These are phyloP conservation scores for Timandra comae DNA, from an alignment of 2,888 invertebrate genomes.

Conservation along the genomic window DNA sequence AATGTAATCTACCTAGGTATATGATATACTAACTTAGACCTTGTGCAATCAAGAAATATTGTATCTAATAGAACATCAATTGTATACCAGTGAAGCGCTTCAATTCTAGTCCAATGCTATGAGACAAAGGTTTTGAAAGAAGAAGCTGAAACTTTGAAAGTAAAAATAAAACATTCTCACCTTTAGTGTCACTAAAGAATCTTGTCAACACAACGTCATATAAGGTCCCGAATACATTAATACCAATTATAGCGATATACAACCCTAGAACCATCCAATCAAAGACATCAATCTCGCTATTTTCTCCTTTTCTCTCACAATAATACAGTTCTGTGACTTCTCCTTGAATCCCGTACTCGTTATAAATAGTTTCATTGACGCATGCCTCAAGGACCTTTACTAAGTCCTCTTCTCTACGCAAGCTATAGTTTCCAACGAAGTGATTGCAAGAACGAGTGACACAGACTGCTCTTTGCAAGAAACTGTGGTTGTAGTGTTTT, in stretches of 20 bases:
- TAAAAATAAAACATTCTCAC: too few relatives aligned
- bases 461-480: conserved; percentile 29
- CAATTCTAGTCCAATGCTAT: too few relatives aligned
- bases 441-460: conserved; percentile 18
- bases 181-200: too few relatives aligned
- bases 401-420: conserved; percentile 14
- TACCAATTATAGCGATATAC: too few relatives aligned
- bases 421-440: conserved; percentile 9
- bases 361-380: conserved; percentile 23
- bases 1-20: too few relatives aligned
- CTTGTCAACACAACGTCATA: conserved; percentile 18
- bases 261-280: conserved; percentile 19
- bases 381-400: conserved; percentile 24
- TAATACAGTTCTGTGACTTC: conserved; percentile 18
- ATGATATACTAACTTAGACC: too few relatives aligned
- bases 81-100: too few relatives aligned
- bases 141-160: too few relatives aligned
- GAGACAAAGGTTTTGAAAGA: too few relatives aligned
- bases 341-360: conserved; percentile 23
- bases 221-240: conserved; percentile 15
- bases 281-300: conserved; percentile 8
- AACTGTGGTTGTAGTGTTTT: conserved; percentile 31
- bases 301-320: conserved; percentile 15
- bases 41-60: too few relatives aligned
- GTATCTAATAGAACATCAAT: too few relatives aligned